These are phyloP conservation scores for Columbina picui DNA, from an alignment of 2,113 vertebrate genomes.

Conservation along the genomic window DNA sequence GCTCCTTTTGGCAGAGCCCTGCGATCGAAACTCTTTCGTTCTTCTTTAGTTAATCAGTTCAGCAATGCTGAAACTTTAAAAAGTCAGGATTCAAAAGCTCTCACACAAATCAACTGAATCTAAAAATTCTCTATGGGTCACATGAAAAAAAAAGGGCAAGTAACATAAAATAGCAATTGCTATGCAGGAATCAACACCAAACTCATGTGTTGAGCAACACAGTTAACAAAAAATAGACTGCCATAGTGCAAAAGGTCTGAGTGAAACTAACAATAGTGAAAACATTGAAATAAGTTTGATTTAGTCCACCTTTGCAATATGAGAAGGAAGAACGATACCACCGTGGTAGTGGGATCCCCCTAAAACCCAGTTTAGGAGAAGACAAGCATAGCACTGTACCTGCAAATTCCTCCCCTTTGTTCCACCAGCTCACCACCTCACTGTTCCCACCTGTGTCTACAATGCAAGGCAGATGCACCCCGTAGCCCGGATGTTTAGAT, in stretches of 20 bases:
- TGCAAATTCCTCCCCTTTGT: not conserved
- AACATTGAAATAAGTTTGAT: not conserved
- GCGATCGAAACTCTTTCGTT: slow-evolving; percentile 48
- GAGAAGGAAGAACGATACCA: not conserved
- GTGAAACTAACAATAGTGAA: not conserved
- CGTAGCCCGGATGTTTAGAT: not conserved
- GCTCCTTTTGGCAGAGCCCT: slow-evolving; percentile 55
- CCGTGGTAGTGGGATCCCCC: not conserved
- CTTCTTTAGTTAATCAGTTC: slow-evolving; percentile 6
- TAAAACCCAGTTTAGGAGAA: not conserved
- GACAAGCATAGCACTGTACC: not conserved
- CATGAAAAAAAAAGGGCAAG: not conserved
- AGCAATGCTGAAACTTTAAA: not conserved
- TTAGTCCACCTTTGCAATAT: not conserved
- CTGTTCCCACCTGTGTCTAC: accelerated
- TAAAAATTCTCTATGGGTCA: not conserved
- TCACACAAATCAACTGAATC: not conserved
- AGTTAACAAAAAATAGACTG: not conserved
- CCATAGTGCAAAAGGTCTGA: not conserved
- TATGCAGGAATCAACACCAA: not conserved
- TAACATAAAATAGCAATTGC: not conserved
- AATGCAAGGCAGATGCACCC: not conserved
- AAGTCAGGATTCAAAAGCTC: slow-evolving; percentile 2
- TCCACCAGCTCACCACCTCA: not conserved
- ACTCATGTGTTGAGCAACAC: not conserved